These are phyloP conservation scores for Porites rus DNA, from an alignment of 92 coral and sea anemone genomes.

Conservation along the genomic window DNA sequence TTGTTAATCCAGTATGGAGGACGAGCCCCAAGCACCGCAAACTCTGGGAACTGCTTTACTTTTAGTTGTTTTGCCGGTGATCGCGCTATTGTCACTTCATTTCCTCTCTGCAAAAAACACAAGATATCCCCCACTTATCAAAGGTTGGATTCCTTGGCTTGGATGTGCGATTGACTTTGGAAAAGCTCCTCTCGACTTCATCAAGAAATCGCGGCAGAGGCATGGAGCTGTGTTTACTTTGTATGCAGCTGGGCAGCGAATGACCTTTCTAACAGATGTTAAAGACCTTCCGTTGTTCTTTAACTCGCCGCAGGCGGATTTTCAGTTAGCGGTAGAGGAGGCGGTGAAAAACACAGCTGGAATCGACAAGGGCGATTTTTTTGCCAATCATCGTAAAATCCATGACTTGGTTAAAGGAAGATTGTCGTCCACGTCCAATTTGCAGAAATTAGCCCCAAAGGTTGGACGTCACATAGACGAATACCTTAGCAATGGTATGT, in stretches of 20 bases:
- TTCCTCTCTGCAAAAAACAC: neutral
- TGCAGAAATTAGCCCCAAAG: conserved; percentile 43
- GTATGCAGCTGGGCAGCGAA: conserved; percentile 54
- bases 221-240: conserved; percentile 49
- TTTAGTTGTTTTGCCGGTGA: conserved; percentile 4
- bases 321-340: conserved; percentile 57
- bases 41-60: neutral
- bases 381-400: conserved; percentile 45
- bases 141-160: conserved; percentile 68
- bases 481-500: conserved; percentile 16
- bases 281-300: conserved; percentile 48
- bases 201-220: conserved; percentile 21
- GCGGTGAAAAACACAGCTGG: conserved; percentile 54
- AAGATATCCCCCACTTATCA: conserved; percentile 55
- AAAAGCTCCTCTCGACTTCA: conserved; percentile 44
- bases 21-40: neutral
- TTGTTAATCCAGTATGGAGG: conserved; percentile 37
- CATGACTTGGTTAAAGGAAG: conserved; percentile 63
- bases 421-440: conserved; percentile 39
- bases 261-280: conserved; percentile 60
- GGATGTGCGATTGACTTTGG: conserved; percentile 70
- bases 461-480: conserved; percentile 38
- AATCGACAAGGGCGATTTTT: conserved; percentile 44
- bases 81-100: conserved; percentile 7
- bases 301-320: conserved; percentile 58